These are phyloP conservation scores for Clinocottus analis DNA, from an alignment of 2,113 vertebrate genomes.

Conservation along the genomic window DNA sequence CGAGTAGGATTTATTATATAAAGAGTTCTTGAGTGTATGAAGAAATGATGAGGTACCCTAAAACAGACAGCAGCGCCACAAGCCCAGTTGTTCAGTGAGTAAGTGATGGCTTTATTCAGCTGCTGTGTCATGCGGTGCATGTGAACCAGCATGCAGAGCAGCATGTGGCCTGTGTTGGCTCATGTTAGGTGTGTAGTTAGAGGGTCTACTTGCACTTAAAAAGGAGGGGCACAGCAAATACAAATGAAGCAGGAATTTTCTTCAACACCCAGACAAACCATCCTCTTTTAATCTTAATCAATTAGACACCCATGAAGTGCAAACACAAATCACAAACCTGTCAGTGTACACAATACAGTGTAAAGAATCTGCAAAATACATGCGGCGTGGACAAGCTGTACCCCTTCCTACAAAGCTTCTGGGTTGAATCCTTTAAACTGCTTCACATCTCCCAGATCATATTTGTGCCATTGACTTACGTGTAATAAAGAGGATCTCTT, in stretches of 20 bases:
- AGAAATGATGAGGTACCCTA: slow-evolving; percentile 36
- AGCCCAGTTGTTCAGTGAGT: slow-evolving; percentile 73
- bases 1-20: slow-evolving; percentile 20
- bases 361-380: slow-evolving; percentile 72
- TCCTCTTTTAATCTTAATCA: slow-evolving; percentile 79
- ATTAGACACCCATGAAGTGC: slow-evolving; percentile 74
- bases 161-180: slow-evolving; percentile 77
- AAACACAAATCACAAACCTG: slow-evolving; percentile 76
- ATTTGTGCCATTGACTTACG: slow-evolving; percentile 66
- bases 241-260: slow-evolving; percentile 74
- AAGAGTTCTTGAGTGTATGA: not conserved
- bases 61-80: slow-evolving; percentile 66
- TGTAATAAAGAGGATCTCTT: slow-evolving; percentile 67
- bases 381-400: slow-evolving; percentile 64
- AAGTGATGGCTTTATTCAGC: slow-evolving; percentile 80
- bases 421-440: slow-evolving; percentile 55
- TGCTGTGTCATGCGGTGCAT: slow-evolving; percentile 75
- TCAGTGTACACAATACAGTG: slow-evolving; percentile 71
- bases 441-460: slow-evolving; percentile 58
- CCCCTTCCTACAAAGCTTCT: slow-evolving; percentile 47
- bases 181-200: slow-evolving; percentile 79
- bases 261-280: slow-evolving; percentile 69
- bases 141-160: slow-evolving; percentile 78
- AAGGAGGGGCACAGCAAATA: slow-evolving; percentile 68
- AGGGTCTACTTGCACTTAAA: slow-evolving; percentile 70